Evolutionary conservation across 2,797 vertebrate species (phyloP).

Genomic region (Hypotaenidia okinawae): DNA sequence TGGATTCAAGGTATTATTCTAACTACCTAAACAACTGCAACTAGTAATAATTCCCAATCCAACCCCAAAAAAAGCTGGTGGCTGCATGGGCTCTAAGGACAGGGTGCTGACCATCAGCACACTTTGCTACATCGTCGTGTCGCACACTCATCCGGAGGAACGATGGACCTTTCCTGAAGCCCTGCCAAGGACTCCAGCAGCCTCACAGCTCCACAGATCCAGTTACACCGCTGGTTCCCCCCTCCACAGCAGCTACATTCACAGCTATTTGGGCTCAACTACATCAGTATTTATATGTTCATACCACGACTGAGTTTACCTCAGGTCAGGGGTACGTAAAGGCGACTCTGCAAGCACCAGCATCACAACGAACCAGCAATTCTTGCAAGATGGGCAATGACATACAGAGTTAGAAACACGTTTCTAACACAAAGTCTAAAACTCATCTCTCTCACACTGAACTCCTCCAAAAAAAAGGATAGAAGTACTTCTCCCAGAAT

Average conservation of each 20-base stretch:
- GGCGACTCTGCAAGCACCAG: neutral
- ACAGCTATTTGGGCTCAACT: neutral
- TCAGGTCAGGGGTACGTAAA: neutral
- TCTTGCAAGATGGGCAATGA: neutral
- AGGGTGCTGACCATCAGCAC: neutral
- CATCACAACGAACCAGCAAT: neutral
- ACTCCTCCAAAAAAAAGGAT: neutral
- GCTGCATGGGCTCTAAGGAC: rapidly evolving
- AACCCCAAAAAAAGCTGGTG: neutral
- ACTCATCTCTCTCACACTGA: neutral
- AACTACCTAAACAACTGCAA: neutral
- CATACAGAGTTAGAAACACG: neutral
- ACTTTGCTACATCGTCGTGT: rapidly evolving
- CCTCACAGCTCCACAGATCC: neutral
- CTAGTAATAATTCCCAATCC: neutral
- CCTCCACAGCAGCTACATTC: neutral
- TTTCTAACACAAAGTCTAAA: neutral
- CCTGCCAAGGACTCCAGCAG: conserved; percentile 42
- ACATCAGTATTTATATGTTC: neutral
- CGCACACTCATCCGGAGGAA: neutral
- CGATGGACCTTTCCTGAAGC: neutral
- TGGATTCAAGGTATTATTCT: neutral
- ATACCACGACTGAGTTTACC: neutral
- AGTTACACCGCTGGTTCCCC: conserved; percentile 3
- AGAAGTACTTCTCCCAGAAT: neutral